Evolutionary conservation across 2,797 vertebrate species (phyloP), one percentile per base, ranked within the genome.

Genomic region (Thunnus albacares): DNA sequence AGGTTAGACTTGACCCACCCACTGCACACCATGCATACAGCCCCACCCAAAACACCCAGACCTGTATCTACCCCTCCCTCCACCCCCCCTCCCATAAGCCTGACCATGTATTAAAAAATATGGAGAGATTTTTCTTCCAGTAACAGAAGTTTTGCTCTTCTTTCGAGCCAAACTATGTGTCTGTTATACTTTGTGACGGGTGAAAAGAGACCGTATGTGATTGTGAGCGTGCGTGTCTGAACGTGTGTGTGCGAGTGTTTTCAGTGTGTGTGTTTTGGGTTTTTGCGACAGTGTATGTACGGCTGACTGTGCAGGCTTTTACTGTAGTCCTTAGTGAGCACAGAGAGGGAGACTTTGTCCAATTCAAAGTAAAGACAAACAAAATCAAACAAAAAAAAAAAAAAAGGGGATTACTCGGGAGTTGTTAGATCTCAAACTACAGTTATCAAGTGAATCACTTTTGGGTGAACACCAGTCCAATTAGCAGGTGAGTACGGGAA

Each of bases 251-350:
- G 20, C 22, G 41, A 60, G 4, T 75, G 77, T 72, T 45, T 30
- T 38, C 41, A n/a, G 57, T 61, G 35, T 52, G 45, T 26, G 63
- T 65, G 59, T 1, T 78, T 66, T 75, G 77, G 75, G 60, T 38
- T 52, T 38, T 52, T 53, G 78, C 77, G 73, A 13, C 24, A 30
- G 70, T 72, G 79, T 66, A 28, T 84, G 81, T 84, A 62, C 65
- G 89, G 87, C 79, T 91, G 91, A 93, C 91, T 95, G 93, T 94
- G 94, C 93, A 94, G 92, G 93, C 92, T 92, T 95, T 95, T 93
- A 93, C 94, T 94, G 94, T 90, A 83, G 91, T 92, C 87, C 84
- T 89, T 59, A 51, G 87, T 94, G 91, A 94, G 93, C 91, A 92
- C 90, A 93, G 94, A 95, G 92, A 94, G 90, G 87, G 71, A 87